Evolutionary conservation across 1,140 invertebrate genomes (phyloP), one percentile per base, ranked within the genome.

Genomic region (Atta texana): DNA sequence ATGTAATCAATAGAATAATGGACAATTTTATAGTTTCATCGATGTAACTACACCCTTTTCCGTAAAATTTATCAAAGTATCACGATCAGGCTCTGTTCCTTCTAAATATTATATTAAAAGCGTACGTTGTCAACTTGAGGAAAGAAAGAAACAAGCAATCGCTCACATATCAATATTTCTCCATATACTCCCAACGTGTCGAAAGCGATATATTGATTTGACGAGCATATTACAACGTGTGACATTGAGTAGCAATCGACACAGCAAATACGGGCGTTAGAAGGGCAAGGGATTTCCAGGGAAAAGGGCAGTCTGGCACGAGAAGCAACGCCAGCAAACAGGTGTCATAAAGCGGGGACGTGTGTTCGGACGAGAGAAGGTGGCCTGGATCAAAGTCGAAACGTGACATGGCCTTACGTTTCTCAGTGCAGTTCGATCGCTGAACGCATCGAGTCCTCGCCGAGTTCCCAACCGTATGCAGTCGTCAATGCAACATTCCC

Each of bases 321-420:
- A 74, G 63, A 85, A 84, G 76, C 90, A 75, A 89, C 86, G 90
- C 53, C 75, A 89, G 86, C 80, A 91, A 90, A 90, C 87, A 90
- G 88, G 89, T 92, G 89, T 89, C 91, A 91, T 91, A 89, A 92
- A 90, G 78, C 76, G 88, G 86, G 88, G 88, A 92, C 88, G 89
- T 91, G 89, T 91, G 85, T 87, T 75, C 76, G 39, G 21, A 71
- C 64, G 63, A 72, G 71, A 85, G 71, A 71, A 82, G 68, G 84
- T 69, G 66, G 44, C 51, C 51, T 53, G 31, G 89, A 82, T 91
- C 89, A 87, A 86, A 91, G 76, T 57, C 53, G 84, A 89, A 71
- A 90, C 87, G 89, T 91, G 89, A 88, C 88, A 59, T 75, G 81
- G 44, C 24, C 53, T 85, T 86, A 85, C 80, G 63, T 87, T 87